Evolutionary conservation across 2,113 vertebrate species (phyloP), one percentile per base, ranked within the genome.

Genomic region (Serinus canaria): DNA sequence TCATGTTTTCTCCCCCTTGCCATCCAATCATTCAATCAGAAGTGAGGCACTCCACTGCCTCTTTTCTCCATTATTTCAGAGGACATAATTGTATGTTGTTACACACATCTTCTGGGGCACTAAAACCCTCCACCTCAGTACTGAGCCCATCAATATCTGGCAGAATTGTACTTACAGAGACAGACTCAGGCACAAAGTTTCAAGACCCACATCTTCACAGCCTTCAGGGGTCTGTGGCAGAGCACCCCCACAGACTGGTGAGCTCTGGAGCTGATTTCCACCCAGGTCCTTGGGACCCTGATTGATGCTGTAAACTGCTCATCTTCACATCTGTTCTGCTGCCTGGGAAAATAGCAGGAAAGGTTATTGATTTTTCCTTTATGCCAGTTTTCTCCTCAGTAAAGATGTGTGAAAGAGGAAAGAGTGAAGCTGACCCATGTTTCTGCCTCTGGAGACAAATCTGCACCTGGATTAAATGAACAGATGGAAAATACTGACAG

Each of bases 391-490:
- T 86, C 50, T 87, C 55, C 86, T 85, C 81, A 75, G 46, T 59
- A 24, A 52, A 86, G 69, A 68, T 58, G 46, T 95, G 28, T 3
- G 1, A 46, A 66, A 87, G 78, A 84, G 64, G 47, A 67, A 63
- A 83, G 80, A 28, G 20, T 74, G 89, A 83, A 43, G 55, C 49
- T 92, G 84, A 85, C 53, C 76, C 72, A 1, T n/a, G 76, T 90
- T 94, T 64, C 75, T 72, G 72, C 78, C 92, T 91, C 83, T 75
- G 41, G 76, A 87, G 89, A 74, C 74, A 93, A 91, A 96, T 90
- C 60, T 59, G 83, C 75, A 67, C 58, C 83, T 35, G 62, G 52
- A 78, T 89, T 83, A 85, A 78, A 89, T 27, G 68, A 72, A 44
- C 67, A 85, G 87, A 88, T 75, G 83, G 89, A 68, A 89, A 92